Percentiles rank a stretch among this genome's conserved stretches.
Conservation (phyloP, 2,888 invertebrate genomes). For the Gandaritis pyraliata region DNA sequence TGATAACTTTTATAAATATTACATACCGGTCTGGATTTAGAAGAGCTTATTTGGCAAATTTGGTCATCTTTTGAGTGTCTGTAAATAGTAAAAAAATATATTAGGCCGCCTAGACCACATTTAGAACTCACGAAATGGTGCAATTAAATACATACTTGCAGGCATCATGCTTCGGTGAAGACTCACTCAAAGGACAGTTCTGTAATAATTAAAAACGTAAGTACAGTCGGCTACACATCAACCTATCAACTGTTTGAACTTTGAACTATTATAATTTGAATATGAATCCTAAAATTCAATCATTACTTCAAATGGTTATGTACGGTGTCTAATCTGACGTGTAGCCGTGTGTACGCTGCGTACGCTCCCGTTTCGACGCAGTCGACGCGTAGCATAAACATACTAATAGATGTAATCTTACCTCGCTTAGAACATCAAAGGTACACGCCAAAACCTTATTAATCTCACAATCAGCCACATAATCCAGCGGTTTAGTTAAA, state of each 20-base stretch:
- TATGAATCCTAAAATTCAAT: no score
- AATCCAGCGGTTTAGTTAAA: constrained; percentile 55
- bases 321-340: no score
- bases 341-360: no score
- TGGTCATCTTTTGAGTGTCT: constrained; percentile 51
- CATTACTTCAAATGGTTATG: no score
- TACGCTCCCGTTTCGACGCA: no score
- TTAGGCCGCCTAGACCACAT: no score
- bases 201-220: constrained; percentile 49
- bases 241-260: no score
- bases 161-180: constrained; percentile 55
- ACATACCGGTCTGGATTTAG: constrained; percentile 70
- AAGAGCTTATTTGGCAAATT: constrained; percentile 71
- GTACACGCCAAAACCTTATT: constrained; percentile 69
- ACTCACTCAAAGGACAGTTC: constrained; percentile 64
- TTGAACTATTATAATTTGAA: no score
- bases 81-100: constrained; percentile 36
- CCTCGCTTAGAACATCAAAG: constrained; percentile 73
- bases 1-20: no score
- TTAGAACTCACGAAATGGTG: no score
- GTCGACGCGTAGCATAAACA: no score
- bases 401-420: constrained; percentile 42
- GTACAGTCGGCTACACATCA: no score
- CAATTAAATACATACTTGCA: constrained; percentile 63
- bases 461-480: constrained; percentile 64